Conservation (phyloP, 2,888 invertebrate species). For the Liposcelis brunnea region DNA sequence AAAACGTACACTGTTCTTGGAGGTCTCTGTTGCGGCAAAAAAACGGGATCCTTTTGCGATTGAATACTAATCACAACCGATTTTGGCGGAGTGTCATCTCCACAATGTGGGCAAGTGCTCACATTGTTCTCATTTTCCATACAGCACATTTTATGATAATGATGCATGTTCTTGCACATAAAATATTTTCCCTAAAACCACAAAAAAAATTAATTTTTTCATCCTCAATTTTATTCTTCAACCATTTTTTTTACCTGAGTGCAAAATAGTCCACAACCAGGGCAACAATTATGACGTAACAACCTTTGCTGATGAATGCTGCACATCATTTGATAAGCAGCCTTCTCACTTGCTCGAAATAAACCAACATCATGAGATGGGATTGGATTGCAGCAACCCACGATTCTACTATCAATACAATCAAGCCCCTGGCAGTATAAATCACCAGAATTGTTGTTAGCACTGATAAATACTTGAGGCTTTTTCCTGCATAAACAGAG, state of each 20-base stretch:
- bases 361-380: constrained; percentile 37
- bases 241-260: constrained; percentile 43
- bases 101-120: constrained; percentile 56
- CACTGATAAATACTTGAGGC: constrained; percentile 11
- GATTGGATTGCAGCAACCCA: constrained; percentile 64
- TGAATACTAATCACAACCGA: constrained; percentile 45
- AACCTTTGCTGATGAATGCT: constrained; percentile 59
- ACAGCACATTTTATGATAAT: constrained; percentile 63
- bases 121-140: constrained; percentile 30
- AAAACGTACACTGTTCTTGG: constrained; percentile 22
- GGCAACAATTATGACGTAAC: constrained; percentile 70
- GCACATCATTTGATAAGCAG: constrained; percentile 54
- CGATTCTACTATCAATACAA: constrained; percentile 49
- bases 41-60: constrained; percentile 41
- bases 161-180: constrained; percentile 59
- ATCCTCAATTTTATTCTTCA: neutral
- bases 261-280: constrained; percentile 78
- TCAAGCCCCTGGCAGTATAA: constrained; percentile 62
- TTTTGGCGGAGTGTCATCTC: constrained; percentile 33
- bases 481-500: constrained; percentile 7
- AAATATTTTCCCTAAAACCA: constrained; percentile 55
- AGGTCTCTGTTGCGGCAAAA: constrained; percentile 38
- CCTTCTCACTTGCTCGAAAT: constrained; percentile 46
- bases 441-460: constrained; percentile 1
- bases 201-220: constrained; percentile 7